phyloP scores from a whole-genome alignment of 2,888 invertebrate species.

The Amiota mariae region DNA sequence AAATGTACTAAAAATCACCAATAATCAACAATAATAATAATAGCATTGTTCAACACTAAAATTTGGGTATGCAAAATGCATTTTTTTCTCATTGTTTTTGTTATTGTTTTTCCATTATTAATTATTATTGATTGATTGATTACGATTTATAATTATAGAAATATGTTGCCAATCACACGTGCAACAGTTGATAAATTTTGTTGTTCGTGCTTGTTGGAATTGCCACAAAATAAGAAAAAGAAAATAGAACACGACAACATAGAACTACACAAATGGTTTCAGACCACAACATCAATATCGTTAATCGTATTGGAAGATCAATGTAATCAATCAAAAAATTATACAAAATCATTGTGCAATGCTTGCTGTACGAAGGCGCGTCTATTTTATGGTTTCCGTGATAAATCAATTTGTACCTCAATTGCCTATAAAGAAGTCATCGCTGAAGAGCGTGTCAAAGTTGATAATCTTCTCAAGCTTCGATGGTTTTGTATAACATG shows the following conservation, averaged over 20 bases:
- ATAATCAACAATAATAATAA: too few species aligned
- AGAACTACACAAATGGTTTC: conserved; percentile 16
- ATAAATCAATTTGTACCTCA: conserved; percentile 9
- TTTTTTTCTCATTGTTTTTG: not conserved
- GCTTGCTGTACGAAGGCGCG: conserved; percentile 7
- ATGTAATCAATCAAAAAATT: not conserved
- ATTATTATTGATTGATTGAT: too few species aligned
- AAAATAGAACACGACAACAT: not conserved
- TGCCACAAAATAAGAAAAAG: not conserved
- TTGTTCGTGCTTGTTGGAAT: conserved; percentile 18
- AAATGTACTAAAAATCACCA: not conserved
- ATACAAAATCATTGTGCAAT: conserved; percentile 8
- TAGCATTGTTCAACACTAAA: not conserved
- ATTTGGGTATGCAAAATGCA: not conserved
- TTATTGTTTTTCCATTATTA: not conserved
- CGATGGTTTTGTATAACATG: conserved; percentile 6
- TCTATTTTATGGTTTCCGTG: conserved; percentile 3
- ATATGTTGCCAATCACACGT: conserved; percentile 28
- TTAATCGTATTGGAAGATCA: not conserved
- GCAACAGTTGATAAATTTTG: conserved; percentile 27
- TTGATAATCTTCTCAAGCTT: not conserved
- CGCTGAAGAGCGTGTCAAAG: not conserved
- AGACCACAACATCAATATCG: not conserved
- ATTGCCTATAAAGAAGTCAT: conserved; percentile 3
- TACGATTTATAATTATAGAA: not conserved